These are phyloP conservation scores for Iselma pallidipennis DNA, from an alignment of 2,888 invertebrate genomes.

Conservation along the genomic window DNA sequence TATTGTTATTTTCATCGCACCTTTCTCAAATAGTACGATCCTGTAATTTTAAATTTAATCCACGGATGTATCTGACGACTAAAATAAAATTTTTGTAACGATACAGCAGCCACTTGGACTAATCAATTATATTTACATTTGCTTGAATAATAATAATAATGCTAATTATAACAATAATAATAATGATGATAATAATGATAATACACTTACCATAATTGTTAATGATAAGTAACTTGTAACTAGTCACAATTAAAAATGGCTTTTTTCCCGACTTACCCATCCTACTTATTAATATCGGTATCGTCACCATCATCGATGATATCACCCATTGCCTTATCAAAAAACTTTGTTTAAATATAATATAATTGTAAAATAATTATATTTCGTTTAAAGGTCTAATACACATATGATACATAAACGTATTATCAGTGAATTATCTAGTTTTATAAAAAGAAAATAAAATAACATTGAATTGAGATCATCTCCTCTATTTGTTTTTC, in stretches of 20 bases:
- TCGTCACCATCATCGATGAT: neutral
- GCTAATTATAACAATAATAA: neutral
- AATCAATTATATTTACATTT: too few relatives aligned
- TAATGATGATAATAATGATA: neutral
- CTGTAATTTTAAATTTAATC: slow-evolving; percentile 15
- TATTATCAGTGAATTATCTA: neutral
- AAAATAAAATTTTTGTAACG: neutral
- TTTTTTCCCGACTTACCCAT: neutral
- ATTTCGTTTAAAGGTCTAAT: neutral
- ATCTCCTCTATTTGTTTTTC: neutral
- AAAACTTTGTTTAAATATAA: neutral
- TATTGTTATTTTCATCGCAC: neutral
- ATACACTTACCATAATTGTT: neutral
- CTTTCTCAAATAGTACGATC: neutral
- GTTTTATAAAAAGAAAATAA: neutral
- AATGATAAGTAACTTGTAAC: neutral
- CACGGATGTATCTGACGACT: neutral
- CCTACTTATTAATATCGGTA: neutral
- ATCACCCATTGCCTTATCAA: slow-evolving; percentile 1
- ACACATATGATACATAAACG: too few relatives aligned
- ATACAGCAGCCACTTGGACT: too few relatives aligned
- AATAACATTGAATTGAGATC: slow-evolving; percentile 1
- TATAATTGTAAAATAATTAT: neutral
- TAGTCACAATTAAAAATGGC: neutral
- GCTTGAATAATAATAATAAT: neutral